Percentiles rank a stretch among this genome's conserved stretches.
Conservation (phyloP, 2,113 vertebrate genomes). For the Mastomys natalensis region DNA sequence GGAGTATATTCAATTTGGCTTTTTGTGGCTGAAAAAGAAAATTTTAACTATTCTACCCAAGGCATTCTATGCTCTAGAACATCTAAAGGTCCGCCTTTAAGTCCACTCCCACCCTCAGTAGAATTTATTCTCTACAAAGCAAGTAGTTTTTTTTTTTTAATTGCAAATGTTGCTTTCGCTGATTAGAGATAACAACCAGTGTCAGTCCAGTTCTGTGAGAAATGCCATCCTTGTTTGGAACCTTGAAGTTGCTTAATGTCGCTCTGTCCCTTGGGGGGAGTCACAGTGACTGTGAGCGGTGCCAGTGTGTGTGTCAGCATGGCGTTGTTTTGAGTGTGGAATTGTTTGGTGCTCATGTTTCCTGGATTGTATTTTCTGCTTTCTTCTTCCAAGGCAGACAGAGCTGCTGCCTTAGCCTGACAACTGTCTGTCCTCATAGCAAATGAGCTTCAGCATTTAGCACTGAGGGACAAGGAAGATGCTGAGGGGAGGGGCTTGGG, state of each 20-base stretch:
- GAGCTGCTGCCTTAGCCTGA: slow-evolving; percentile 68
- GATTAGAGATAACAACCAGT: slow-evolving; percentile 82
- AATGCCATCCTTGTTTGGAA: slow-evolving; percentile 87
- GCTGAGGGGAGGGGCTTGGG: background rate
- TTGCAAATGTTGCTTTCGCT: slow-evolving; percentile 78
- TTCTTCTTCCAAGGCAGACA: slow-evolving; percentile 86
- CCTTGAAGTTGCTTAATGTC: slow-evolving; percentile 85
- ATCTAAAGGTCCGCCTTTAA: slow-evolving; percentile 74
- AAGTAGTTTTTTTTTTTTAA: slow-evolving; percentile 68
- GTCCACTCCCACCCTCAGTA: slow-evolving; percentile 70
- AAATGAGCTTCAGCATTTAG: slow-evolving; percentile 57
- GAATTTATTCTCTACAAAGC: slow-evolving; percentile 80
- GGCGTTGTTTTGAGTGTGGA: slow-evolving; percentile 89
- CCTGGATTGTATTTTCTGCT: slow-evolving; percentile 89
- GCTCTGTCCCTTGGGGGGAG: slow-evolving; percentile 85
- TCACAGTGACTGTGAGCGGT: slow-evolving; percentile 88
- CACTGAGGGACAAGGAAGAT: background rate
- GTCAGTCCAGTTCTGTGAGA: slow-evolving; percentile 84
- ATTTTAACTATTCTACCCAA: slow-evolving; percentile 53
- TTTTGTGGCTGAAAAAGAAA: slow-evolving; percentile 79
- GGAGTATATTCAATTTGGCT: slow-evolving; percentile 71
- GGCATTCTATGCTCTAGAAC: slow-evolving; percentile 70
- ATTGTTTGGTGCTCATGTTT: slow-evolving; percentile 90
- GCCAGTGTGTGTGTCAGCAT: slow-evolving; percentile 90
- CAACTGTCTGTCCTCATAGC: slow-evolving; percentile 77